Evolutionary conservation across 2,113 vertebrate genomes (phyloP).

Genomic region (Dicerorhinus sumatrensis): DNA sequence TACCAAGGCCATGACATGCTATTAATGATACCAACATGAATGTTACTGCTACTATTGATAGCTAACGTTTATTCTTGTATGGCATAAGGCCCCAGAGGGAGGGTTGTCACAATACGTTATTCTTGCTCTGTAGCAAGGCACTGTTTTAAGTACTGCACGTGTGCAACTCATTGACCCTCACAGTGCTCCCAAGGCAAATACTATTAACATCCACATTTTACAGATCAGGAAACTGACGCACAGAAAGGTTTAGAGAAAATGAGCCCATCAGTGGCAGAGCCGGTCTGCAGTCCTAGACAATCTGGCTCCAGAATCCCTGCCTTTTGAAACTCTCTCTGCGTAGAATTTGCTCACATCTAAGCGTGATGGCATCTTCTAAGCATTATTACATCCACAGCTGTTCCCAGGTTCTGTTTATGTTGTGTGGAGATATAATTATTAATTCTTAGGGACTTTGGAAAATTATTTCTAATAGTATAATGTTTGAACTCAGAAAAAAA

Average conservation of each 20-base stretch:
- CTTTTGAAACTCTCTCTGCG: background rate
- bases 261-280: background rate
- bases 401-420: background rate
- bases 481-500: conserved; percentile 18
- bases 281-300: background rate
- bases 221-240: background rate
- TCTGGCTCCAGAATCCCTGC: background rate
- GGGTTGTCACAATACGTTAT: background rate
- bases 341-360: background rate
- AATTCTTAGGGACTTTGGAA: conserved; percentile 20
- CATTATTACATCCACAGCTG: background rate
- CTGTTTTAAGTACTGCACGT: background rate
- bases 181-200: background rate
- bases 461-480: conserved; percentile 24
- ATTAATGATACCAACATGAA: background rate
- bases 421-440: background rate
- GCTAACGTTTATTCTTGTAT: background rate
- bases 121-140: background rate
- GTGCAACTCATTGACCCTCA: background rate
- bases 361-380: background rate
- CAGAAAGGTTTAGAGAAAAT: background rate
- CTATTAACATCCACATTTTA: background rate
- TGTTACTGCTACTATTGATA: background rate
- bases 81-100: background rate
- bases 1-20: background rate